phyloP scores from a whole-genome alignment of 35 echinoderm and acorn worm species.

The Nesometra sesokonis region DNA sequence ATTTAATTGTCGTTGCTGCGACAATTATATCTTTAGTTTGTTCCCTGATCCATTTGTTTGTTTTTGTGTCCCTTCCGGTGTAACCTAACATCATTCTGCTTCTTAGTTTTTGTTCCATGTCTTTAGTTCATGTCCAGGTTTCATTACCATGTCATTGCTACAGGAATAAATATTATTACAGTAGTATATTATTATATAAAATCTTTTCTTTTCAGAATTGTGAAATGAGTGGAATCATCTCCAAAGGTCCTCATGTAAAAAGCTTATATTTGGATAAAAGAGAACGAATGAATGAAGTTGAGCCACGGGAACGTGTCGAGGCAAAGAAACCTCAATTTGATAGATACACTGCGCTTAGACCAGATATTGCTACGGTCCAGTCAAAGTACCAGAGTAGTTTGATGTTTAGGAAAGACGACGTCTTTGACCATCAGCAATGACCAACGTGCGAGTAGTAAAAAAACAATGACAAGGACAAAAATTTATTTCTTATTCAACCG shows the following conservation, averaged over 20 bases:
- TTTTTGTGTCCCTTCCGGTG: too few species aligned
- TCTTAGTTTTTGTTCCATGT: too few species aligned
- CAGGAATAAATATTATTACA: neutral
- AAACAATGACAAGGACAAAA: too few species aligned
- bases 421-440: neutral
- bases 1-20: too few species aligned
- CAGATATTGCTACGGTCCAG: conserved; percentile 89
- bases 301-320: conserved; percentile 67
- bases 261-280: conserved; percentile 88
- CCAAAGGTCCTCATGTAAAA: conserved; percentile 92
- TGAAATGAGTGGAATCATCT: conserved; percentile 88
- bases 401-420: conserved; percentile 85
- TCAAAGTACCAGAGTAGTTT: conserved; percentile 98
- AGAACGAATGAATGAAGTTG: conserved; percentile 92
- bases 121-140: too few species aligned
- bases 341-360: conserved; percentile 56
- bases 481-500: too few species aligned
- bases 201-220: conserved; percentile 60
- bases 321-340: conserved; percentile 63
- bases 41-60: too few species aligned
- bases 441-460: too few species aligned
- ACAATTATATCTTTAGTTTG: too few species aligned
- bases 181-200: neutral
- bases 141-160: too few species aligned
- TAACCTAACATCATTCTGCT: too few species aligned